Base-by-base conservation (phyloP, 2,113 vertebrate species). In the Toxostoma redivivum region DNA sequence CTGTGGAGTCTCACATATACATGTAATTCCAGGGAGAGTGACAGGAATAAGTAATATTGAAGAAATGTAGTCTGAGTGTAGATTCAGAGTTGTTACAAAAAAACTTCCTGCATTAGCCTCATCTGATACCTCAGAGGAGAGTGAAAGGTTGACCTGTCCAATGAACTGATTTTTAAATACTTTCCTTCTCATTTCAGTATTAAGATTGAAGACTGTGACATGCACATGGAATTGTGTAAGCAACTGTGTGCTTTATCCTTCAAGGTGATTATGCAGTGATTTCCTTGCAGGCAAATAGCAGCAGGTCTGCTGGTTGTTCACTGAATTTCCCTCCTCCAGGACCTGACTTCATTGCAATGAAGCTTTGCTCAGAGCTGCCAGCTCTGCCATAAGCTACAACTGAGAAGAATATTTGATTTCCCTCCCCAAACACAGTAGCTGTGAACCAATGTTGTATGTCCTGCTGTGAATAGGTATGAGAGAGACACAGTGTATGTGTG, bases 391-490 rank as follows among this genome's bases (percentile, higher is more conserved):
- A 35, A 80, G 28, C 35, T 54, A 48, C 33, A 77, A 47, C 21
- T 30, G 24, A 54, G 48, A 51, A 28, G 31, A 70, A 4, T 51
- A 16, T 66, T 74, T 81, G 23, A 31, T 83, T 65, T 87, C 19
- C 17, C 4, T 12, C 15, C 33, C 8, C 0, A 0, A 54, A 54
- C 0, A 1, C 62, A 42, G 10, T 12, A 61, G 58, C 45, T 82
- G 47, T 10, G 2, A 80, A 47, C 30, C 51, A 12, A 1, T 70
- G 21, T 48, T 90, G 44, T 10, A 31, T 4, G 2, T 82, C 30
- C 85, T 86, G 47, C 58, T 70, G 31, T 80, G 76, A 57, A 30
- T 2, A 70, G 54, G 33, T 2, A 3, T 2, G 28, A 37, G 38
- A 45, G 45, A 62, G 20, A 18, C 31, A 15, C 28, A 14, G 48